phyloP scores from a whole-genome alignment of 1,140 invertebrate genomes.

The Ctenoplectra terminalis region DNA sequence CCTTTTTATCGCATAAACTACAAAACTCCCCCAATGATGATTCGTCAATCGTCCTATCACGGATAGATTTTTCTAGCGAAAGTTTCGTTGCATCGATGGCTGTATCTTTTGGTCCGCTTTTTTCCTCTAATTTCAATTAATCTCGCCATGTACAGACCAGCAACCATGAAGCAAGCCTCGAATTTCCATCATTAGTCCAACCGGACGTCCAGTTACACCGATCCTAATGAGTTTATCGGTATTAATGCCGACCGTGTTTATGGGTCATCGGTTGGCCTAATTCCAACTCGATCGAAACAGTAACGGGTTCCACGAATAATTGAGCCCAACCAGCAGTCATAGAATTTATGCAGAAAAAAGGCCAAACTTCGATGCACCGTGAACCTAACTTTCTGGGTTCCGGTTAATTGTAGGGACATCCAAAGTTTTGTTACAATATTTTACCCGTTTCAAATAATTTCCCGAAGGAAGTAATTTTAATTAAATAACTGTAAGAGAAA shows the following conservation, averaged over 20 bases:
- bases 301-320: neutral
- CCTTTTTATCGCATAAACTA: no score
- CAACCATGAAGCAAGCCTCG: neutral
- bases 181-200: slow-evolving; percentile 49
- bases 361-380: neutral
- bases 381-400: neutral
- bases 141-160: neutral
- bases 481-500: neutral
- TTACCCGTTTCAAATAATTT: neutral
- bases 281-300: slow-evolving; percentile 22
- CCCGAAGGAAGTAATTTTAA: neutral
- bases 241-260: slow-evolving; percentile 34
- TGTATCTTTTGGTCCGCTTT: neutral
- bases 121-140: slow-evolving; percentile 5
- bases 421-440: neutral
- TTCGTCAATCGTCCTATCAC: no score
- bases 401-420: no score
- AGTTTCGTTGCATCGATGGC: neutral
- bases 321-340: neutral
- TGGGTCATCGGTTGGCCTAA: slow-evolving; percentile 39
- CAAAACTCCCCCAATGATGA: neutral
- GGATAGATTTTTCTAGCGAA: no score
- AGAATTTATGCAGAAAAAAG: neutral
- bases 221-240: slow-evolving; percentile 46
- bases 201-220: slow-evolving; percentile 24